These are phyloP conservation scores for Crioceris asparagi DNA, from an alignment of 2,888 invertebrate species.

Conservation along the genomic window DNA sequence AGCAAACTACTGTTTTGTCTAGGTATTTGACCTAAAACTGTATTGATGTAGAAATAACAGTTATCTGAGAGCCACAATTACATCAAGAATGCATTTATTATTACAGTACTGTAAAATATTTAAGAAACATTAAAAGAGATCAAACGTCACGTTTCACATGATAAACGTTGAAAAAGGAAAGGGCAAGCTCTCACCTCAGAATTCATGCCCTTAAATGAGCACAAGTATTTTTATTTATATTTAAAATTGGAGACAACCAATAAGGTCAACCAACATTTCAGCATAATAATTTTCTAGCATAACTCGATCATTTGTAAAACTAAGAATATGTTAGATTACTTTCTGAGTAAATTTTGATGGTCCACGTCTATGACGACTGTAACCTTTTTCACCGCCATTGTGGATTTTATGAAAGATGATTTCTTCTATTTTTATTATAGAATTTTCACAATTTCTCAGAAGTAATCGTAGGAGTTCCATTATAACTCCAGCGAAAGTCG, in stretches of 20 bases:
- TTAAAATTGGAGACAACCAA: too few relatives aligned
- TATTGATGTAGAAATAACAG: slow-evolving; percentile 39
- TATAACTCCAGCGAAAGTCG: neutral
- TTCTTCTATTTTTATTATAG: slow-evolving; percentile 14
- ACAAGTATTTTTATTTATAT: too few relatives aligned
- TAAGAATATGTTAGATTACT: too few relatives aligned
- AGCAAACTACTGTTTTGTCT: slow-evolving; percentile 28
- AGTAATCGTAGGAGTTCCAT: neutral
- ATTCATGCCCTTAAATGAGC: slow-evolving; percentile 1
- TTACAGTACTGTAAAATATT: slow-evolving; percentile 17
- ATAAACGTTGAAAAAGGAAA: slow-evolving; percentile 13
- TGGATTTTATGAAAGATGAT: slow-evolving; percentile 30
- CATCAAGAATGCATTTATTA: slow-evolving; percentile 27
- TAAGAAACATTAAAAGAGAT: slow-evolving; percentile 16
- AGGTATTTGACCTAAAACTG: slow-evolving; percentile 40
- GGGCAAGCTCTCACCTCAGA: slow-evolving; percentile 2
- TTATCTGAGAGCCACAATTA: slow-evolving; percentile 32
- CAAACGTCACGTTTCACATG: slow-evolving; percentile 11
- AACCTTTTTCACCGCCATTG: slow-evolving; percentile 36
- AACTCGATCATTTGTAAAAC: too few relatives aligned
- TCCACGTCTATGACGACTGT: slow-evolving; percentile 27
- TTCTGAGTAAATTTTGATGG: too few relatives aligned
- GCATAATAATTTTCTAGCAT: too few relatives aligned
- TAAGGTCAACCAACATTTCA: too few relatives aligned
- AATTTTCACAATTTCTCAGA: neutral